Evolutionary conservation across 37 sponge, comb jelly and placozoan genomes (phyloP).

Genomic region (Amphimedon queenslandica): DNA sequence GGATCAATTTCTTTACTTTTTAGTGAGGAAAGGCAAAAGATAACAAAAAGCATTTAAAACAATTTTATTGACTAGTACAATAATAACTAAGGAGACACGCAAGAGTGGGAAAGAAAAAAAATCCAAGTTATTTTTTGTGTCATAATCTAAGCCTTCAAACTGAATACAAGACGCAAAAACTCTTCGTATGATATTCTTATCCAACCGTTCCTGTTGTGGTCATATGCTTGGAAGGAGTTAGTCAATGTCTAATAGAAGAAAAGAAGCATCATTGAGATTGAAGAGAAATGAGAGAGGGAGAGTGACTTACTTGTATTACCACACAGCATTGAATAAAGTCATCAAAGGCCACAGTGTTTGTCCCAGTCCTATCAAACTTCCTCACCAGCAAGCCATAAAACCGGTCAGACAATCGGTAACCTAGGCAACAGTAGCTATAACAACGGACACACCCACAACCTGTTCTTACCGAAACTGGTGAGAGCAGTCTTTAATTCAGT

Average conservation of each 20-base stretch:
- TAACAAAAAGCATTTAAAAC: too few relatives aligned
- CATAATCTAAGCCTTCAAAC: constrained; percentile 52
- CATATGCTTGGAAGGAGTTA: constrained; percentile 86
- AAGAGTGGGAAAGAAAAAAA: too few relatives aligned
- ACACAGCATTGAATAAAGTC: constrained; percentile 99
- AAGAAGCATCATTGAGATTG: background rate
- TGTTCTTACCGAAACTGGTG: constrained; percentile 55
- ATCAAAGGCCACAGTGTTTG: constrained; percentile 88
- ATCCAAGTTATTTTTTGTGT: too few relatives aligned
- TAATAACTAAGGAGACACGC: too few relatives aligned
- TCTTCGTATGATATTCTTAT: constrained; percentile 95
- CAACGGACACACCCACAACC: background rate
- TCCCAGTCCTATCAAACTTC: constrained; percentile 95
- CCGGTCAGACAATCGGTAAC: constrained; percentile 86
- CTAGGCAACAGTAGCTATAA: too few relatives aligned
- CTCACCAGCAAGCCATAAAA: constrained; percentile 84
- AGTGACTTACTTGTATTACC: constrained; percentile 78
- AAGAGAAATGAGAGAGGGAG: background rate
- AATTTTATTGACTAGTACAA: too few relatives aligned
- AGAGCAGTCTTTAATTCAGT: constrained; percentile 86
- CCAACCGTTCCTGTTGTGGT: constrained; percentile 94
- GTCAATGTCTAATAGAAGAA: constrained; percentile 78
- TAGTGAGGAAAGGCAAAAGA: too few relatives aligned
- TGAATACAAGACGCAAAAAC: constrained; percentile 92
- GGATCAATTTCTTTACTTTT: too few relatives aligned